A percentile compares a stretch with the other conserved stretches of the same genome.
phyloP scores from a whole-genome alignment of 2,113 vertebrate species.

The Gymnogyps californianus region DNA sequence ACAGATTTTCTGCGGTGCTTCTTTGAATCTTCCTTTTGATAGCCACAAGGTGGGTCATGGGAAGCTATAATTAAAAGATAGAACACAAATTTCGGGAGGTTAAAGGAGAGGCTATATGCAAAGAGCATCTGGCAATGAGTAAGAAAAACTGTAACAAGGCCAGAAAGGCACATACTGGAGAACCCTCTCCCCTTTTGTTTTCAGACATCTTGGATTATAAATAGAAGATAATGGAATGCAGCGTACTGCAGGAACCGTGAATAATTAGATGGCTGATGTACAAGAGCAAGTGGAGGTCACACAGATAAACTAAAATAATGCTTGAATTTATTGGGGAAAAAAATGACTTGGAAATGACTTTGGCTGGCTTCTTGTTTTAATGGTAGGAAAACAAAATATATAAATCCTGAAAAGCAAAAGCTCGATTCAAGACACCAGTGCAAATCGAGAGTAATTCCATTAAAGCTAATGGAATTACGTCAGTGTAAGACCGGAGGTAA shows the following conservation, averaged over 20 bases:
- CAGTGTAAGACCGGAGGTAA: slow-evolving; percentile 31
- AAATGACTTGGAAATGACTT: not conserved
- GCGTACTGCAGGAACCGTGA: not conserved
- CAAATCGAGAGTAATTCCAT: slow-evolving; percentile 49
- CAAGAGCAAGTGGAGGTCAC: slow-evolving; percentile 58
- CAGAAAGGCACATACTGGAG: not conserved
- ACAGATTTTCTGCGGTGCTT: not conserved
- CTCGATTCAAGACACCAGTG: not conserved
- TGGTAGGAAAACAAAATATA: slow-evolving; percentile 20
- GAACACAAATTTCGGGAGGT: not conserved
- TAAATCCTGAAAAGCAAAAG: slow-evolving; percentile 61
- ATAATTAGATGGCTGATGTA: slow-evolving; percentile 57
- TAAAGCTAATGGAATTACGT: slow-evolving; percentile 49
- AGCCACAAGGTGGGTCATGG: not conserved
- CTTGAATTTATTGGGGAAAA: not conserved
- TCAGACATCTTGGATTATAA: slow-evolving; percentile 16
- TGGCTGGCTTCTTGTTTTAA: not conserved
- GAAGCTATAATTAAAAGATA: not conserved
- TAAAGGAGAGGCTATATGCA: not conserved
- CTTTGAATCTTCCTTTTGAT: not conserved
- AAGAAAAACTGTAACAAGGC: not conserved
- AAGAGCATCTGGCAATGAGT: not conserved
- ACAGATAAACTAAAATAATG: slow-evolving; percentile 44
- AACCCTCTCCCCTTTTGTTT: slow-evolving; percentile 11
- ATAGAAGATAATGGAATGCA: slow-evolving; percentile 51